phyloP scores from a whole-genome alignment of 2,113 vertebrate species.

The Cervus canadensis region DNA sequence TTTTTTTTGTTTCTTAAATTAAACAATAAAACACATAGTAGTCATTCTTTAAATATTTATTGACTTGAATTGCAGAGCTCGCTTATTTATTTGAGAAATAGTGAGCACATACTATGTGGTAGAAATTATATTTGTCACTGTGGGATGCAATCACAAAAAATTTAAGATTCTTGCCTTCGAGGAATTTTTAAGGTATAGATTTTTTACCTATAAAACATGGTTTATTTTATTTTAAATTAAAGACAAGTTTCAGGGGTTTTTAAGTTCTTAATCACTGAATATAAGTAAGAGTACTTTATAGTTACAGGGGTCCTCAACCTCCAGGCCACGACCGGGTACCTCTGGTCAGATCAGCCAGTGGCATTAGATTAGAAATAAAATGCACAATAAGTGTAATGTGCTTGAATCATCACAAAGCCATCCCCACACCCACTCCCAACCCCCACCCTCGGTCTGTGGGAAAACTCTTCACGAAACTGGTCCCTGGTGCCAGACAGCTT shows the following conservation, averaged over 20 bases:
- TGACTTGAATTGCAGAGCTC: constrained; percentile 6
- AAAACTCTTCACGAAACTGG: not conserved
- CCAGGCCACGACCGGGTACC: not conserved
- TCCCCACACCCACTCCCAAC: not conserved
- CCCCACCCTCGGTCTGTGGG: not conserved
- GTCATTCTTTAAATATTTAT: not conserved
- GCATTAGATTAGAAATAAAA: not conserved
- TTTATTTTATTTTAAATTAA: not conserved
- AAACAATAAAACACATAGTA: constrained; percentile 15
- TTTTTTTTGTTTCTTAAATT: not conserved
- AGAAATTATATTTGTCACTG: constrained; percentile 5
- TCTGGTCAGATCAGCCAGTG: not conserved
- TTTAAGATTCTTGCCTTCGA: not conserved
- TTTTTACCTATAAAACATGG: not conserved
- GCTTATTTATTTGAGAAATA: constrained; percentile 44
- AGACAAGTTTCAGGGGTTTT: not conserved
- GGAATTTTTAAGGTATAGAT: not conserved
- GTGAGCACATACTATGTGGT: not conserved
- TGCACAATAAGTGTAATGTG: not conserved
- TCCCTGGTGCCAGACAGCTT: not conserved
- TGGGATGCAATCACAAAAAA: not conserved
- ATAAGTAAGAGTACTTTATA: not conserved
- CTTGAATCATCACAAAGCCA: not conserved
- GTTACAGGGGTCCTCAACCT: not conserved
- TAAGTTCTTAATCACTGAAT: not conserved